Base-by-base conservation (phyloP, 1,140 invertebrate species). In the Cydia fagiglandana region DNA sequence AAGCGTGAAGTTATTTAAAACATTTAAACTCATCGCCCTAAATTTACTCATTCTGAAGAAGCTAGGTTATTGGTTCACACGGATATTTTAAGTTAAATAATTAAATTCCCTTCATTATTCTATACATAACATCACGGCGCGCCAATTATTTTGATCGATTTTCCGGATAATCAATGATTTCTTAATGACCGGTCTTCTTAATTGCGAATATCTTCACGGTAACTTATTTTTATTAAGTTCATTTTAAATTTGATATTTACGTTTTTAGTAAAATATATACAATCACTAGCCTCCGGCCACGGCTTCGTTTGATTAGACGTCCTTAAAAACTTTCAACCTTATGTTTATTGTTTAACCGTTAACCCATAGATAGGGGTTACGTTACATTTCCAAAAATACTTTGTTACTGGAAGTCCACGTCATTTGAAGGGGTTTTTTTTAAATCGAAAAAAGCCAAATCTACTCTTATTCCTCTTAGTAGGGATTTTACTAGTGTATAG, bases 141-240 rank as follows among this genome's bases (percentile, higher is more conserved):
- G 56, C 15, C 56, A n/a, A 61, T 56, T 56, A 56, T 56, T 56
- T 56, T 61, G 17, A 61, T 61, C 56, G 56, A 24, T 61, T 61
- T 61, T 20, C 56, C 9, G 56, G 17, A 24, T 61, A 61, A 61
- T 61, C 6, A 61, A 61, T 24, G 17, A 24, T 12, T 24, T 61
- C 10, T 61, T 61, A 61, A 24, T 20, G 56, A 24, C 56, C 56
- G 56, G 56, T 61, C 56, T 53, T n/a, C 50, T 24, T 61, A 24
- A 61, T 61, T 61, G 20, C 17, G 56, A 61, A 61, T 24, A 61
- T 61, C 56, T 61, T 61, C 56, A 61, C 56, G 56, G 56, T 61
- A 61, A 61, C 20, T 61, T 61, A 61, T 61, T 61, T 61, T 61
- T 61, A 61, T 17, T 7, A 24, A 61, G 56, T 61, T 61, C 4